Base-by-base conservation (phyloP, 1,140 invertebrate genomes). In the Brachystomella parvula region DNA sequence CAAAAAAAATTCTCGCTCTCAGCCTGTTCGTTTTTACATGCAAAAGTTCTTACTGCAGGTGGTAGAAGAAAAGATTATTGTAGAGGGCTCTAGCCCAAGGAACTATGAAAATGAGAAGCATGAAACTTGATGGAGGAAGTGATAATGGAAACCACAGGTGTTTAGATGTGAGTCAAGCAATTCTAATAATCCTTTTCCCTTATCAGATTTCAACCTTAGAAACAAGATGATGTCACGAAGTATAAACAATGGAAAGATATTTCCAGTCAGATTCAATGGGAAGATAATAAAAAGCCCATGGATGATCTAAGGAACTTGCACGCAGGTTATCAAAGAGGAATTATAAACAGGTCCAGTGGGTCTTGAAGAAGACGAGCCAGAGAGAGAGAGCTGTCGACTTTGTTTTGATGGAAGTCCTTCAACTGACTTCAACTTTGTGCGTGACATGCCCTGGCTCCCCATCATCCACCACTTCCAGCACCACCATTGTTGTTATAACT, bases 271-370 rank as follows among this genome's bases (percentile, higher is more conserved):
- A n/a, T n/a, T n/a, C n/a, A n/a, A n/a, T n/a, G n/a, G n/a, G n/a
- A n/a, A n/a, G n/a, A n/a, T n/a, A n/a, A n/a, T n/a, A n/a, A n/a
- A n/a, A n/a, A n/a, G n/a, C n/a, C n/a, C n/a, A n/a, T n/a, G n/a
- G n/a, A n/a, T n/a, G n/a, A n/a, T n/a, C n/a, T n/a, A n/a, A 53
- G 24, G 49, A 53, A 17, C 49, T 53, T 44, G n/a, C 49, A 53
- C 49, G 49, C 49, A 53, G 49, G 49, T 53, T 53, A 17, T 53
- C 49, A 53, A 53, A 39, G 35, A 9, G 6, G 35, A 39, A 19
- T n/a, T n/a, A n/a, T 39, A 39, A 53, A 53, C 49, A 53, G 49
- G 49, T 53, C 49, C 49, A 53, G 49, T 39, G 35, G 35, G 19
- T 9, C 35, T 19, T 9, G 35, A 44, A 44, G 39, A n/a, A 44